A percentile compares a stretch with the other conserved stretches of the same genome.
These are phyloP conservation scores for Tetragonula carbonaria DNA, from an alignment of 2,888 invertebrate genomes.

Conservation along the genomic window DNA sequence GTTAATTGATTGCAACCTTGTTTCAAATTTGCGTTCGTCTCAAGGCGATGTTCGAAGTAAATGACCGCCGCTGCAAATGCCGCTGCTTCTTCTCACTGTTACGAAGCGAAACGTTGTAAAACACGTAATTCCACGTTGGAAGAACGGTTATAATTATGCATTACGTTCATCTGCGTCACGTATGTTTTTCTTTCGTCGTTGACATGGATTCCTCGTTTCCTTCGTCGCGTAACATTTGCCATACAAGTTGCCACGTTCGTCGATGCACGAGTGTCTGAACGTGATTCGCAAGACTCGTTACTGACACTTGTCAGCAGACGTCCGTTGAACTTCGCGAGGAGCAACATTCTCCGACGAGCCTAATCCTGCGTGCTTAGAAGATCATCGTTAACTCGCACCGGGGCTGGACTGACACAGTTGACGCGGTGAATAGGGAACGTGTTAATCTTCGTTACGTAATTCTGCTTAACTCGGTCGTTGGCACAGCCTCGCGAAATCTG, in stretches of 20 bases:
- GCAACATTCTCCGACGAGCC: conserved; percentile 16
- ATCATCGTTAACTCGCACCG: background rate
- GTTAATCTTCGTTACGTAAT: conserved; percentile 41
- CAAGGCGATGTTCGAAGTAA: background rate
- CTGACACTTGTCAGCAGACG: conserved; percentile 1
- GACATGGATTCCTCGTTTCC: conserved; percentile 39
- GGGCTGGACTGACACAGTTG: background rate
- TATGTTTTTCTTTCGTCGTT: conserved; percentile 11
- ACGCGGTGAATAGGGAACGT: background rate
- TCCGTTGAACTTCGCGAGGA: background rate
- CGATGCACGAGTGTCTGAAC: background rate
- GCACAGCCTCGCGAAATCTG: background rate
- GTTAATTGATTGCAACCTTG: background rate
- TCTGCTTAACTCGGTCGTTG: conserved; percentile 12
- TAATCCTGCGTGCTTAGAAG: conserved; percentile 18
- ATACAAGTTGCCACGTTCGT: conserved; percentile 11
- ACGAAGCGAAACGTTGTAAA: background rate
- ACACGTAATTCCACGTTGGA: background rate
- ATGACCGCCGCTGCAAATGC: too few species aligned
- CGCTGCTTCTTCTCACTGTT: background rate
- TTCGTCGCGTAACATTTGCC: conserved; percentile 10
- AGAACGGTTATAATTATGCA: conserved; percentile 13
- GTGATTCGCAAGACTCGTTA: conserved; percentile 1
- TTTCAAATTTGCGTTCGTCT: background rate
- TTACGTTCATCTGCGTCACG: background rate